A percentile compares a stretch with the other conserved stretches of the same genome.
Evolutionary conservation across 1,140 invertebrate species (phyloP).

Genomic region (Phocides pigmalion): DNA sequence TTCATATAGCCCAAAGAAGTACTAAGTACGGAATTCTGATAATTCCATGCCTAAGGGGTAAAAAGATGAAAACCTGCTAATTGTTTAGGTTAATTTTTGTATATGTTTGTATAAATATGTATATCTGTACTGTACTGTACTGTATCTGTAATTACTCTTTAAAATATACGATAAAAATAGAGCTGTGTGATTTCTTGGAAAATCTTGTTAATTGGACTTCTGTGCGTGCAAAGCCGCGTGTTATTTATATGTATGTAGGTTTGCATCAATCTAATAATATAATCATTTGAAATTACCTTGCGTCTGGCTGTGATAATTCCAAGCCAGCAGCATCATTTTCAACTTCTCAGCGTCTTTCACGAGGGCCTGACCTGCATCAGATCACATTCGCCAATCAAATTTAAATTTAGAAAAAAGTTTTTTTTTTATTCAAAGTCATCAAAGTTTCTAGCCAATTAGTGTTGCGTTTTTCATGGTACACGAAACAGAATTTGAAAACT

Average conservation of each 20-base stretch:
- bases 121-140: too few relatives aligned
- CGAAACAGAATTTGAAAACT: constrained; percentile 10
- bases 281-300: constrained; percentile 80
- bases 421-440: constrained; percentile 25
- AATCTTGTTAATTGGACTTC: too few relatives aligned
- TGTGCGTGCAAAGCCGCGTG: too few relatives aligned
- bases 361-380: constrained; percentile 83
- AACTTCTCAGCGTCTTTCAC: constrained; percentile 93
- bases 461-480: constrained; percentile 51
- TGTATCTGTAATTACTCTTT: too few relatives aligned
- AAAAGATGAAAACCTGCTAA: too few relatives aligned
- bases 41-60: too few relatives aligned
- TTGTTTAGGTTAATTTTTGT: too few relatives aligned
- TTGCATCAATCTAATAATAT: constrained; percentile 11
- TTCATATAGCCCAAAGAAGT: too few relatives aligned
- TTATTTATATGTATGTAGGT: not conserved
- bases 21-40: too few relatives aligned
- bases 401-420: constrained; percentile 51
- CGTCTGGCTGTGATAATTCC: constrained; percentile 91
- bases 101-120: too few relatives aligned
- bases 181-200: too few relatives aligned
- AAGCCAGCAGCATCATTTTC: constrained; percentile 92
- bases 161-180: too few relatives aligned
- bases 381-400: constrained; percentile 79
- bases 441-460: constrained; percentile 62